A percentile compares a stretch with the other conserved stretches of the same genome.
phyloP scores from a whole-genome alignment of 2,797 vertebrate species.

The Clarias fuscus region DNA sequence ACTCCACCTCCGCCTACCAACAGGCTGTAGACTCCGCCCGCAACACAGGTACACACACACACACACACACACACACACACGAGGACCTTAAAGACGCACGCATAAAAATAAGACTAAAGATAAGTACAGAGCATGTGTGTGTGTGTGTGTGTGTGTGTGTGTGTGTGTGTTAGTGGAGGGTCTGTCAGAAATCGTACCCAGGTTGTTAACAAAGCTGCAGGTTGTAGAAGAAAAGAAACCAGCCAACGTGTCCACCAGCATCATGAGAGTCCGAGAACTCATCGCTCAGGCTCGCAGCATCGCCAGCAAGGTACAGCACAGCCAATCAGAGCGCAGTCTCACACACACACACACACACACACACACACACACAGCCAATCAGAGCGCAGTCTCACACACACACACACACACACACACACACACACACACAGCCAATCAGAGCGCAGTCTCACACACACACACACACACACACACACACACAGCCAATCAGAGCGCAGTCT shows the following conservation, averaged over 20 bases:
- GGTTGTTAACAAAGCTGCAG: slow-evolving; percentile 86
- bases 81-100: neutral
- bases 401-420: too few species aligned
- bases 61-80: neutral
- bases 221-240: slow-evolving; percentile 90
- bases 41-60: slow-evolving; percentile 81
- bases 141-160: slow-evolving; percentile 28
- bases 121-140: neutral
- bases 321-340: neutral
- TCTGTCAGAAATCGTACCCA: slow-evolving; percentile 85
- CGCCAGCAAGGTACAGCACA: slow-evolving; percentile 86
- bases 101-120: neutral
- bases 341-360: slow-evolving; percentile 15
- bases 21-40: slow-evolving; percentile 80
- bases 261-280: slow-evolving; percentile 88
- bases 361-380: neutral
- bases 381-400: neutral
- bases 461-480: too few species aligned
- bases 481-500: too few species aligned
- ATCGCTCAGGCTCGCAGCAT: slow-evolving; percentile 96
- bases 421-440: too few species aligned
- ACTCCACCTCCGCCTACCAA: slow-evolving; percentile 80
- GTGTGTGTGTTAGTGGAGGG: slow-evolving; percentile 78
- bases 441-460: too few species aligned
- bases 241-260: slow-evolving; percentile 91